phyloP scores from a whole-genome alignment of 2,888 invertebrate species.

The Pseudeuparius sepicola region DNA sequence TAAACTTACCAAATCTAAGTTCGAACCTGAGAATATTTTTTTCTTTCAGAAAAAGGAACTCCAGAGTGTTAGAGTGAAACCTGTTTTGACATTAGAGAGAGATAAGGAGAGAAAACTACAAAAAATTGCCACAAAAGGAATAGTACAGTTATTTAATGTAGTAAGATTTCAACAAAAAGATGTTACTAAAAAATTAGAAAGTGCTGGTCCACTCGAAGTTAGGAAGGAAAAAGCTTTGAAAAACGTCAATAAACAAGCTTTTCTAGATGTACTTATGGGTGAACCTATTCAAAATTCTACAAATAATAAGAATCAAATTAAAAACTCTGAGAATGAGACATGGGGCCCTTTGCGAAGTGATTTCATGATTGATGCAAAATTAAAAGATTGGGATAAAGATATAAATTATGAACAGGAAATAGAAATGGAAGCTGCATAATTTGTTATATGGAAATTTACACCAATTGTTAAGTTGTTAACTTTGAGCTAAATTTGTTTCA shows the following conservation, averaged over 20 bases:
- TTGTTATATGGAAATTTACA: no score
- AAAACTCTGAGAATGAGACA: constrained; percentile 33
- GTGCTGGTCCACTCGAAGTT: constrained; percentile 64
- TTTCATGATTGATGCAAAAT: constrained; percentile 79
- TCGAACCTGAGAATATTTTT: no score
- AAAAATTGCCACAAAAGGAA: constrained; percentile 85
- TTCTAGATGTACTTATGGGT: constrained; percentile 72
- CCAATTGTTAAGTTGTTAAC: no score
- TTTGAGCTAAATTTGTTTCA: no score
- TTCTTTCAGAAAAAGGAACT: constrained; percentile 49
- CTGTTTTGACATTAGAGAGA: constrained; percentile 61
- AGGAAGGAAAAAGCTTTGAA: constrained; percentile 68
- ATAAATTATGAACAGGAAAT: constrained; percentile 28
- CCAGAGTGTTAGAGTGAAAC: constrained; percentile 61
- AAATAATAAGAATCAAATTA: constrained; percentile 22
- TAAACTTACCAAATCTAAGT: no score
- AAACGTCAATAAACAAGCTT: constrained; percentile 64
- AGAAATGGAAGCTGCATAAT: constrained; percentile 16
- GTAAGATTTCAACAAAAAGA: constrained; percentile 77
- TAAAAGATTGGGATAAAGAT: constrained; percentile 88
- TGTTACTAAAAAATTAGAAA: constrained; percentile 56
- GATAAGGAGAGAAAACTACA: constrained; percentile 66
- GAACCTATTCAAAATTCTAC: constrained; percentile 27
- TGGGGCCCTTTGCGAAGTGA: constrained; percentile 70
- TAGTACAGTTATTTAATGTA: constrained; percentile 87